Conservation (phyloP, 2,797 vertebrate genomes). For the Phoxinus dragarum region DNA sequence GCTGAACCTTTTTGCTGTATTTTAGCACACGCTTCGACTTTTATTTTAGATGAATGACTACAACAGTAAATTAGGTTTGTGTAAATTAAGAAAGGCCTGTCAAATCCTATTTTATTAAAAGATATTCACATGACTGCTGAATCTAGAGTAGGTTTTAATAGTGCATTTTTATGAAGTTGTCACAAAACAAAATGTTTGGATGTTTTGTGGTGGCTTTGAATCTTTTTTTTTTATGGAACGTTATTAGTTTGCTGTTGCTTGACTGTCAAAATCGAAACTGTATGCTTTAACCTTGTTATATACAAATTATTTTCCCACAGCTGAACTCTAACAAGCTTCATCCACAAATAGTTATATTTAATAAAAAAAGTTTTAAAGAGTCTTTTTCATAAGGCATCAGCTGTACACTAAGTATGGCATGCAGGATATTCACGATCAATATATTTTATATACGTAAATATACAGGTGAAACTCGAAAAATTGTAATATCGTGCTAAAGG, state of each 20-base stretch:
- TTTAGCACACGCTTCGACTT: background rate
- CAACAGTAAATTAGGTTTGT: background rate
- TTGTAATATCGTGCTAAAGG: too few relatives aligned
- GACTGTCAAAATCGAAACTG: background rate
- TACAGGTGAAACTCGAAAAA: background rate
- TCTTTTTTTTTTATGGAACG: background rate
- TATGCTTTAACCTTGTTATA: constrained; percentile 16
- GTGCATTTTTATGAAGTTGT: background rate
- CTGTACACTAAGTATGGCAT: constrained; percentile 13
- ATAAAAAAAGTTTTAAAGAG: background rate
- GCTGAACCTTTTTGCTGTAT: background rate
- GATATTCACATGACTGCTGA: background rate
- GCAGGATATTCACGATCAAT: background rate
- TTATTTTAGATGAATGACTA: background rate
- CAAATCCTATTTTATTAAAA: background rate
- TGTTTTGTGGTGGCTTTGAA: background rate
- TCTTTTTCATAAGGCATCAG: background rate
- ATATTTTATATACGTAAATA: background rate
- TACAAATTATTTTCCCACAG: background rate
- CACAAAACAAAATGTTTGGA: background rate
- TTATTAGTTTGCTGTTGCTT: constrained; percentile 8
- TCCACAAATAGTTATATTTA: constrained; percentile 1
- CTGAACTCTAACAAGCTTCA: constrained; percentile 19
- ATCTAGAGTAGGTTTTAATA: background rate
- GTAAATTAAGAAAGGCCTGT: background rate